A percentile compares a stretch with the other conserved stretches of the same genome.
These are phyloP conservation scores for Epiperipatus broadwayi DNA, from an alignment of 2,888 invertebrate species.

Conservation along the genomic window DNA sequence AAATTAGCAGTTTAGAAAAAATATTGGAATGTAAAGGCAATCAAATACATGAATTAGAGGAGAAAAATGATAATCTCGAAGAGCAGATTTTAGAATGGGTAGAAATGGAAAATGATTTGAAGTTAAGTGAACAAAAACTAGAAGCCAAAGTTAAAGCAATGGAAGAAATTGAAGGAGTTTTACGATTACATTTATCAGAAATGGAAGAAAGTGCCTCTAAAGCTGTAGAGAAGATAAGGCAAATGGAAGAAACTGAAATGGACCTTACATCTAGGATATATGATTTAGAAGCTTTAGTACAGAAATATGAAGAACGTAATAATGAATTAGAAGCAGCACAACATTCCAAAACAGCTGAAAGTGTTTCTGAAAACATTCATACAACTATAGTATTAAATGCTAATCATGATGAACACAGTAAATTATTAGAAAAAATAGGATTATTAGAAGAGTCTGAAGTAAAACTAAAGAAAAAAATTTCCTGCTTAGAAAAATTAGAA, in stretches of 20 bases:
- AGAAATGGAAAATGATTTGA: conserved; percentile 54
- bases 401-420: no score
- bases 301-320: conserved; percentile 17
- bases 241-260: conserved; percentile 13
- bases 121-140: conserved; percentile 38
- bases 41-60: conserved; percentile 11
- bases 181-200: conserved; percentile 11
- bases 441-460: no score
- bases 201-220: conserved; percentile 11
- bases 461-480: no score
- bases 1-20: no score
- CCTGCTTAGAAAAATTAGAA: no score
- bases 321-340: conserved; percentile 14
- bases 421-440: no score
- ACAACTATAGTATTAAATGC: no score
- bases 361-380: no score
- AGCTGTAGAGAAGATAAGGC: conserved; percentile 8
- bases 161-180: conserved; percentile 10
- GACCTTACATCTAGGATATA: conserved; percentile 15
- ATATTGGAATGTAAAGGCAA: no score
- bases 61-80: conserved; percentile 27
- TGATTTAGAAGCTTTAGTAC: conserved; percentile 15
- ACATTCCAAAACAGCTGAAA: no score
- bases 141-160: conserved; percentile 15
- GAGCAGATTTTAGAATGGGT: conserved; percentile 53